A percentile compares a stretch with the other conserved stretches of the same genome.
Evolutionary conservation across 2,888 invertebrate genomes (phyloP).

Genomic region (Arrhopalites spinosus): DNA sequence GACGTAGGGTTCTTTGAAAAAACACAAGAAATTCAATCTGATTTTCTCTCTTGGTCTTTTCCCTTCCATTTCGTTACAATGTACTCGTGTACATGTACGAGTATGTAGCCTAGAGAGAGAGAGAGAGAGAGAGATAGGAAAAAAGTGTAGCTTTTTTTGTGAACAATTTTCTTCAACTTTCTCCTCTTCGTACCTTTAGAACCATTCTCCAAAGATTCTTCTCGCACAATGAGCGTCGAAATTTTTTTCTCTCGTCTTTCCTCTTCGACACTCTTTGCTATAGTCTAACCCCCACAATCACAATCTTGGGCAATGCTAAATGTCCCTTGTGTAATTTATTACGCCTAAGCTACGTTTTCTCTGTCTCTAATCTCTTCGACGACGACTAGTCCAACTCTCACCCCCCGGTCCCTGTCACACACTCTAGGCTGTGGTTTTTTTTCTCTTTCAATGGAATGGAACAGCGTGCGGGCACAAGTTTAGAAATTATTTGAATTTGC

Average conservation of each 20-base stretch:
- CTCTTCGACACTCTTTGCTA: not conserved
- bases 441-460: too few relatives aligned
- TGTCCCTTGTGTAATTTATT: constrained; percentile 4
- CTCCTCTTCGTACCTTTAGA: not conserved
- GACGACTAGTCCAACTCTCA: not conserved
- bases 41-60: not conserved
- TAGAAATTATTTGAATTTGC: too few relatives aligned
- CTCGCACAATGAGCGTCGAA: not conserved
- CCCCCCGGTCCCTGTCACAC: not conserved
- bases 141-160: not conserved
- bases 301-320: not conserved
- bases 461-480: too few relatives aligned
- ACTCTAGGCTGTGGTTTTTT: not conserved
- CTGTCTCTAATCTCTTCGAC: not conserved
- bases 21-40: constrained; percentile 18
- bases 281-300: not conserved
- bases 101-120: too few relatives aligned
- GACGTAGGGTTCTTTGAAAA: not conserved
- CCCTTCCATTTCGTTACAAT: too few relatives aligned
- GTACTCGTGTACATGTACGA: too few relatives aligned
- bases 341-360: not conserved
- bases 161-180: not conserved
- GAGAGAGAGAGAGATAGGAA: too few relatives aligned
- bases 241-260: not conserved
- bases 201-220: not conserved